Evolutionary conservation across 2,113 vertebrate species (phyloP).

Genomic region (Cromileptes altivelis): DNA sequence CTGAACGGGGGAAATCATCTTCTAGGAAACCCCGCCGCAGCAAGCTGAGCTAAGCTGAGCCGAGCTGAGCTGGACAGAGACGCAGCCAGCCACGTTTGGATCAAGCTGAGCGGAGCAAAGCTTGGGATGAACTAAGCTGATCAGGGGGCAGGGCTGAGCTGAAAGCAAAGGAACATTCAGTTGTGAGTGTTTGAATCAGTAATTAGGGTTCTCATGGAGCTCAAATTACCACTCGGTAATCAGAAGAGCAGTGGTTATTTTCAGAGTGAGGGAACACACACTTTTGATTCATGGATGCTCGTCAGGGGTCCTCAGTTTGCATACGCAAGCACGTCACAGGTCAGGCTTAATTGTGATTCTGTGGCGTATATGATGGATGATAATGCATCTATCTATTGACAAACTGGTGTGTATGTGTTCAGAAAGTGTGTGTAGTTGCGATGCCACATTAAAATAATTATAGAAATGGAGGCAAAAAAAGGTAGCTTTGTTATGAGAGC

Average conservation of each 20-base stretch:
- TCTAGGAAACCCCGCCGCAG: conserved; percentile 14
- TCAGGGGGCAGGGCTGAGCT: conserved; percentile 20
- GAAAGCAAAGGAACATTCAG: conserved; percentile 34
- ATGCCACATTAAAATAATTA: neutral
- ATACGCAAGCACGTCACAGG: neutral
- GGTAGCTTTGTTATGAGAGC: neutral
- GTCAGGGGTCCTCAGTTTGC: conserved; percentile 12
- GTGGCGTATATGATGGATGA: conserved; percentile 7
- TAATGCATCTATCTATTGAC: conserved; percentile 32
- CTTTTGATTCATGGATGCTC: conserved; percentile 30
- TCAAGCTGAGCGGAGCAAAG: conserved; percentile 36
- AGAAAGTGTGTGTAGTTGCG: neutral
- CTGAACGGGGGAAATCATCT: conserved; percentile 32
- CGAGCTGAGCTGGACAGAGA: conserved; percentile 5
- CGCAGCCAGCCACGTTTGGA: conserved; percentile 23
- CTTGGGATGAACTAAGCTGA: conserved; percentile 47
- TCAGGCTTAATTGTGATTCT: conserved; percentile 25
- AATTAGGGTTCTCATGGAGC: conserved; percentile 66
- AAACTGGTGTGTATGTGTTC: conserved; percentile 8
- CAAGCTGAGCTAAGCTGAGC: conserved; percentile 28
- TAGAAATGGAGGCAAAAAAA: neutral
- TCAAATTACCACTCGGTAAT: conserved; percentile 73
- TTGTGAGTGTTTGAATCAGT: conserved; percentile 61
- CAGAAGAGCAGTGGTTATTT: conserved; percentile 61
- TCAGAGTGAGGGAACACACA: conserved; percentile 47